These are phyloP conservation scores for Helicoverpa zea DNA, from an alignment of 1,140 invertebrate species.

Conservation along the genomic window DNA sequence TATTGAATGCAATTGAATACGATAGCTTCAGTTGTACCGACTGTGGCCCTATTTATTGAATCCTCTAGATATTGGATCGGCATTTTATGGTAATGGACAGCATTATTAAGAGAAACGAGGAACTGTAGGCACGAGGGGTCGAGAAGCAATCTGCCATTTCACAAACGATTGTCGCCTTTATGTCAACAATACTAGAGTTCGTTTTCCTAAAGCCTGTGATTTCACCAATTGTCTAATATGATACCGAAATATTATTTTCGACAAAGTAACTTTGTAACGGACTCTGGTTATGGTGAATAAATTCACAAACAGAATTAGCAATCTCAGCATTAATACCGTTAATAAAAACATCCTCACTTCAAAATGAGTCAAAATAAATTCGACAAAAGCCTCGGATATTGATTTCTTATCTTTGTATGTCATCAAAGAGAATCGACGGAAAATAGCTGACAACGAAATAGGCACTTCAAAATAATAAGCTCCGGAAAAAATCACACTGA, in stretches of 20 bases:
- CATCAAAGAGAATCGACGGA: background rate
- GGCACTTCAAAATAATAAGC: background rate
- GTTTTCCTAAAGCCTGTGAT: background rate
- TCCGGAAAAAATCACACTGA: slow-evolving; percentile 15
- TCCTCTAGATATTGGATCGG: slow-evolving; percentile 19
- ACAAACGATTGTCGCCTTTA: slow-evolving; percentile 16
- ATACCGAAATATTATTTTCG: background rate
- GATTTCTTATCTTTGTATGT: background rate
- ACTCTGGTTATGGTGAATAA: background rate
- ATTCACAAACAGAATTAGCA: too few species aligned
- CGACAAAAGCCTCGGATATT: background rate
- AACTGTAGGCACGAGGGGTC: background rate
- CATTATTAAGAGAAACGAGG: slow-evolving; percentile 25
- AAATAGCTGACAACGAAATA: background rate
- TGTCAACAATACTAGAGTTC: background rate
- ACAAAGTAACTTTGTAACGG: background rate
- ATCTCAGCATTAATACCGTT: too few species aligned
- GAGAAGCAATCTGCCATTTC: slow-evolving; percentile 6
- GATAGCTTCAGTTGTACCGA: background rate
- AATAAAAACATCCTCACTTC: background rate
- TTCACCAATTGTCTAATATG: background rate
- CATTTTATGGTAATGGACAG: slow-evolving; percentile 39
- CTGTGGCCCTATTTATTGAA: slow-evolving; percentile 24
- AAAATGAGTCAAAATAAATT: slow-evolving; percentile 12
- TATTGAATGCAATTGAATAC: slow-evolving; percentile 23